Base-by-base conservation (phyloP, 2,113 vertebrate genomes). In the Lontra canadensis region DNA sequence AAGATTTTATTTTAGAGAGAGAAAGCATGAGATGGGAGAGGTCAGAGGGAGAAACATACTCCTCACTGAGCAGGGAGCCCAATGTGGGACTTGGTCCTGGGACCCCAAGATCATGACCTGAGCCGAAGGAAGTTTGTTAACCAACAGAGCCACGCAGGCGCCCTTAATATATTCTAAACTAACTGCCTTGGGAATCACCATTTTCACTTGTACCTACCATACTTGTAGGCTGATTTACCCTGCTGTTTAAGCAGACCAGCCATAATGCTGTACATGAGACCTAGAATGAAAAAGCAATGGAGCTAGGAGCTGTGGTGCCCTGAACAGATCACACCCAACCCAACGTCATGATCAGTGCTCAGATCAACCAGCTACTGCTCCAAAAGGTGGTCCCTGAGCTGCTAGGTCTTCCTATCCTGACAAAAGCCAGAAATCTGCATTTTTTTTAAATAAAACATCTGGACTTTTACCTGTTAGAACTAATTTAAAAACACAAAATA, bases 401-500 rank as follows among this genome's bases (percentile, higher is more conserved):
- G 4, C 57, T 15, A 69, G 7, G 91, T 55, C 18, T 83, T 73
- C 34, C 47, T 18, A 25, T 83, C 80, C 49, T 81, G 49, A 63
- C 15, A 90, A 34, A 93, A 85, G 26, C n/a, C 79, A 93, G n/a
- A 86, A 86, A 71, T 34, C n/a, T 83, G 9, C 11, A 78, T 78
- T 61, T 83, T 78, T 78, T 88, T 94, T 21, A 87, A 34, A n/a
- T 34, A 89, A 76, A 44, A 88, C n/a, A 49, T 39, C 39, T 52
- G 78, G 36, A 78, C 78, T 87, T 90, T 93, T 63, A 87, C 84
- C 67, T 96, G 6, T 63, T 49, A 86, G 49, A 73, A 93, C 34
- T 52, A 52, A 67, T 81, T 84, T 88, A 59, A 88, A 93, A 88
- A 63, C 71, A 63, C 63, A 79, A 82, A 87, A 93, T n/a, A 79